Base-by-base conservation (phyloP, 2,113 vertebrate species). In the Campylomormyrus tamandua region DNA sequence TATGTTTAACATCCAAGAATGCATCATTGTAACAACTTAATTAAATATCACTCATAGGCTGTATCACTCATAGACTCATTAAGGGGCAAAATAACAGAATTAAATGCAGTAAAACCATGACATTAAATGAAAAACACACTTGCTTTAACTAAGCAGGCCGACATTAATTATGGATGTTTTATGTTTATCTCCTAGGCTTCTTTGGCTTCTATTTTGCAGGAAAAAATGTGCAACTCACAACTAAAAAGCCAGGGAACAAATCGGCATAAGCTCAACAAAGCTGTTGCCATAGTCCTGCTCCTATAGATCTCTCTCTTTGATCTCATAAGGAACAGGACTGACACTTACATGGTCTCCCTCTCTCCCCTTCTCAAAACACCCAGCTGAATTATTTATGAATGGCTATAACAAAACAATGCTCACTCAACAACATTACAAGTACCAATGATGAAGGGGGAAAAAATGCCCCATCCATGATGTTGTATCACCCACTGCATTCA, bases 301-400 rank as follows among this genome's bases (percentile, higher is more conserved):
- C 93, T 94, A 96, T 94, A 95, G 95, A 95, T 94, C 93, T 92
- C 92, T 91, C 93, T 93, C 95, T 96, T 95, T 96, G 95, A 96
- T 96, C 95, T 94, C 93, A 94, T 93, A 93, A 95, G 94, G 91
- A 92, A 93, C 93, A 95, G 93, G 92, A 93, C 93, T 94, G 94
- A 95, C 94, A 95, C 94, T 95, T 95, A 95, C 95, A 94, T 94
- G 95, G 95, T 94, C 94, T 70, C 96, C 95, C 96, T 95, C 96
- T 95, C 94, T 94, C 95, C 95, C 94, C 95, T 94, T 94, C 74
- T 80, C 74, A 80, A 80, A 80, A 94, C 94, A 93, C 94, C 93
- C 93, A 66, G 89, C 92, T 96, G 94, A 96, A 96, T 96, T 95
- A 96, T 96, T 96, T 95, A 96, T 96, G 94, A 95, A 95, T 42